Percentiles rank a stretch among this genome's conserved stretches.
Evolutionary conservation across 2,888 invertebrate species (phyloP).

Genomic region (Meandrusa payeni): DNA sequence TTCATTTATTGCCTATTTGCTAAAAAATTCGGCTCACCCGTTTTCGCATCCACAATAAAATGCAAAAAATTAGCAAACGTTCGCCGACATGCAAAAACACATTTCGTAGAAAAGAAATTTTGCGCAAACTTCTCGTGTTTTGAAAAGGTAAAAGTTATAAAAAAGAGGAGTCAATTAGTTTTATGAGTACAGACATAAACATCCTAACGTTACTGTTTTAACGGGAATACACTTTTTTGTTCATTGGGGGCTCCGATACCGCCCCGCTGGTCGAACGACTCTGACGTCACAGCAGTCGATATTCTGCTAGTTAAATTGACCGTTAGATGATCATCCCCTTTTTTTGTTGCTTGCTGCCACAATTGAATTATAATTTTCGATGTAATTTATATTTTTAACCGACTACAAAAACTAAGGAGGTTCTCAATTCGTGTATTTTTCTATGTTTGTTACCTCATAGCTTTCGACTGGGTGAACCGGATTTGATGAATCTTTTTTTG

Average conservation of each 20-base stretch:
- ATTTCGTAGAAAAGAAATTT: constrained; percentile 69
- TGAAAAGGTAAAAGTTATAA: constrained; percentile 33
- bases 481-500: no score
- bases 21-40: not conserved
- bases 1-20: no score
- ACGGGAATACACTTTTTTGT: constrained; percentile 17
- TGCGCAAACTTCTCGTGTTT: constrained; percentile 45
- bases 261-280: no score
- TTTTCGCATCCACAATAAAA: constrained; percentile 13
- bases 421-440: no score
- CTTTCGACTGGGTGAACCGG: no score
- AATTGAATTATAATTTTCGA: no score
- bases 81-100: constrained; percentile 29
- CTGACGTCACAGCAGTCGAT: constrained; percentile 14
- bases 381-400: no score
- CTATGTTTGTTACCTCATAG: no score
- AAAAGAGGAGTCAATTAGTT: constrained; percentile 25
- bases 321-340: constrained; percentile 9
- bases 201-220: constrained; percentile 35
- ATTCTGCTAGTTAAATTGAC: not conserved
- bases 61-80: constrained; percentile 36
- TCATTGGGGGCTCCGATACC: not conserved
- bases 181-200: constrained; percentile 20
- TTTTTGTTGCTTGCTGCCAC: no score
- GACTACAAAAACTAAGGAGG: no score